Evolutionary conservation across 2,888 invertebrate genomes (phyloP).

Genomic region (Lepidocyrtinus sp.): DNA sequence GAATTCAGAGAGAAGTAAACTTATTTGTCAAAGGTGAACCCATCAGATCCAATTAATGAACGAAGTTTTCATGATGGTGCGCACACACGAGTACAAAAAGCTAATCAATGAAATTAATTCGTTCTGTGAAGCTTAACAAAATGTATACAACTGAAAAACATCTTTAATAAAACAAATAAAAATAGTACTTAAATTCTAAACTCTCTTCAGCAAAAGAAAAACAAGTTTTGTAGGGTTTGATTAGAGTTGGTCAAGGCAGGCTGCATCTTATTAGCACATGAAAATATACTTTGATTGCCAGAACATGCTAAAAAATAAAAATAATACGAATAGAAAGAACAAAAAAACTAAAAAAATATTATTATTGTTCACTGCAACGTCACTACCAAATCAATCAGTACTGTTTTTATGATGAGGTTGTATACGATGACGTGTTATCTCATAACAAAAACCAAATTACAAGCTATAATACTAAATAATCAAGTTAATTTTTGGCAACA

Average conservation of each 20-base stretch:
- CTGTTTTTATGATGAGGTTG: not conserved
- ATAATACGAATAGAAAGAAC: not conserved
- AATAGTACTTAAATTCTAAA: not conserved
- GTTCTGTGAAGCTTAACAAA: not conserved
- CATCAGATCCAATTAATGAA: not conserved
- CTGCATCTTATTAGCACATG: not conserved
- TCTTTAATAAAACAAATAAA: not conserved
- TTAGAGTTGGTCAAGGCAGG: not conserved
- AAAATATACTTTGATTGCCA: not conserved
- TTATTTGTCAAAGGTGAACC: not conserved
- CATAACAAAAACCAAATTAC: not conserved
- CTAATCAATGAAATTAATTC: not conserved
- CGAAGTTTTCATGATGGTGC: not conserved
- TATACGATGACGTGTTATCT: not conserved
- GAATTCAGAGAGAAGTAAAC: not conserved
- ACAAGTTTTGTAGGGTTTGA: not conserved
- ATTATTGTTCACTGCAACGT: not conserved
- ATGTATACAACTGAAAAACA: not conserved
- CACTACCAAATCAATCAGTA: not conserved
- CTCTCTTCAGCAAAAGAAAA: not conserved
- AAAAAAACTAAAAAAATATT: not conserved
- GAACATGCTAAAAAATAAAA: not conserved
- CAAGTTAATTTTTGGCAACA: constrained; percentile 10
- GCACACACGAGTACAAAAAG: not conserved
- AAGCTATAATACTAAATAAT: not conserved